A percentile compares a stretch with the other conserved stretches of the same genome.
These are phyloP conservation scores for Rhincodon typus DNA, from an alignment of 2,797 vertebrate genomes.

Conservation along the genomic window DNA sequence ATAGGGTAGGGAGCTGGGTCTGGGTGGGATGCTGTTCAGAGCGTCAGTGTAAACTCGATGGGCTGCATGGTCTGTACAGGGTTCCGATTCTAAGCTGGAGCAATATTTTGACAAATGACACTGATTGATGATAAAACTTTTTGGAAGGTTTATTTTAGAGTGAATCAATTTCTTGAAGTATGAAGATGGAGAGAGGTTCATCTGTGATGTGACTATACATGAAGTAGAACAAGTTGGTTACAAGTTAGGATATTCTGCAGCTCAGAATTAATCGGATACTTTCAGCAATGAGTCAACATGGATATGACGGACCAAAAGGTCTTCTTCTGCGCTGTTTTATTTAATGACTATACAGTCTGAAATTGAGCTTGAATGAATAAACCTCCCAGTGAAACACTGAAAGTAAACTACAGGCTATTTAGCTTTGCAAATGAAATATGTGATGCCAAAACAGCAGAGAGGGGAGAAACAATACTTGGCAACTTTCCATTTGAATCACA, in stretches of 20 bases:
- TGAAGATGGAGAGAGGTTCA: neutral
- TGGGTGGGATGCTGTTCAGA: too few species aligned
- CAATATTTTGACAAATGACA: neutral
- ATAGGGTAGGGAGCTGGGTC: too few species aligned
- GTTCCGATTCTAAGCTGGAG: neutral
- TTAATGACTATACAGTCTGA: neutral
- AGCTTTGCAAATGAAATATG: neutral
- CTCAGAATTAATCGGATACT: neutral
- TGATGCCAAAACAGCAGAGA: neutral
- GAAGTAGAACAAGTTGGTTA: neutral
- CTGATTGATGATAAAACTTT: neutral
- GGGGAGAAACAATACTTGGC: neutral
- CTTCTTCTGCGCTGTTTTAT: neutral
- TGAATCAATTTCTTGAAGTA: neutral
- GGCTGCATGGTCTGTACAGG: too few species aligned
- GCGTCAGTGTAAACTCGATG: too few species aligned
- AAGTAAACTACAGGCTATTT: neutral
- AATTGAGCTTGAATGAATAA: neutral
- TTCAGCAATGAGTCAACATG: neutral
- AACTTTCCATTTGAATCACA: neutral
- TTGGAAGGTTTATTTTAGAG: neutral
- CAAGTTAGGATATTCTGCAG: neutral
- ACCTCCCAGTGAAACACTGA: neutral
- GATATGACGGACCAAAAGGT: neutral
- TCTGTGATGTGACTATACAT: neutral